Conservation (phyloP, 1,140 invertebrate genomes). For the Drosophila mauritiana region DNA sequence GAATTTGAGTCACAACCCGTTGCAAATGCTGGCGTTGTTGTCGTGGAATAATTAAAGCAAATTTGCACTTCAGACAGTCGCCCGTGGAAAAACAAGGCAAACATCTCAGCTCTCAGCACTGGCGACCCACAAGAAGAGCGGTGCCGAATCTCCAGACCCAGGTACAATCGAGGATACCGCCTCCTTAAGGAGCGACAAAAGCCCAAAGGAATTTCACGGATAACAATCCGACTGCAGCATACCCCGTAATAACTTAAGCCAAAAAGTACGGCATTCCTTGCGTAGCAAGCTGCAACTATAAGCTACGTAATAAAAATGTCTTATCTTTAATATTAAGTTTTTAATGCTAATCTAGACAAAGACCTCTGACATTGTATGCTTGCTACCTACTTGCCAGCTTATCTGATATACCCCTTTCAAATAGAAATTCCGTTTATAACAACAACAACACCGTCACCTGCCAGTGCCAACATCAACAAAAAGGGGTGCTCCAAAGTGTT, state of each 20-base stretch:
- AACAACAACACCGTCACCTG: slow-evolving; percentile 23
- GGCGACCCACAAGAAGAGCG: slow-evolving; percentile 71
- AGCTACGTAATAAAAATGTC: not conserved
- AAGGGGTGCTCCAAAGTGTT: slow-evolving; percentile 39
- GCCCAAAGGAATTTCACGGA: not conserved
- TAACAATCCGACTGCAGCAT: not conserved
- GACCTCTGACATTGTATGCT: not conserved
- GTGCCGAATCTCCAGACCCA: slow-evolving; percentile 33
- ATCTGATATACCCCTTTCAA: slow-evolving; percentile 1
- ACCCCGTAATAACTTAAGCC: not conserved
- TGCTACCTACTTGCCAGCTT: not conserved
- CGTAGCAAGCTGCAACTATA: not conserved
- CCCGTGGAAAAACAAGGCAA: slow-evolving; percentile 68
- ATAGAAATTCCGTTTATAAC: slow-evolving; percentile 10
- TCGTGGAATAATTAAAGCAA: slow-evolving; percentile 83
- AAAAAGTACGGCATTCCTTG: not conserved
- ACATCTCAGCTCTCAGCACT: slow-evolving; percentile 56
- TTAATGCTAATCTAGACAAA: not conserved
- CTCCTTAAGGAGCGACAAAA: slow-evolving; percentile 36
- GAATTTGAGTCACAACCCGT: slow-evolving; percentile 43
- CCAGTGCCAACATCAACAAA: slow-evolving; percentile 42
- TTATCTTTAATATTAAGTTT: not conserved
- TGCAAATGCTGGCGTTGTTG: slow-evolving; percentile 65
- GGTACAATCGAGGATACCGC: slow-evolving; percentile 24
- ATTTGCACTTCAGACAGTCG: slow-evolving; percentile 84